A percentile compares a stretch with the other conserved stretches of the same genome.
These are phyloP conservation scores for Axis porcinus DNA, from an alignment of 2,113 vertebrate species.

Conservation along the genomic window DNA sequence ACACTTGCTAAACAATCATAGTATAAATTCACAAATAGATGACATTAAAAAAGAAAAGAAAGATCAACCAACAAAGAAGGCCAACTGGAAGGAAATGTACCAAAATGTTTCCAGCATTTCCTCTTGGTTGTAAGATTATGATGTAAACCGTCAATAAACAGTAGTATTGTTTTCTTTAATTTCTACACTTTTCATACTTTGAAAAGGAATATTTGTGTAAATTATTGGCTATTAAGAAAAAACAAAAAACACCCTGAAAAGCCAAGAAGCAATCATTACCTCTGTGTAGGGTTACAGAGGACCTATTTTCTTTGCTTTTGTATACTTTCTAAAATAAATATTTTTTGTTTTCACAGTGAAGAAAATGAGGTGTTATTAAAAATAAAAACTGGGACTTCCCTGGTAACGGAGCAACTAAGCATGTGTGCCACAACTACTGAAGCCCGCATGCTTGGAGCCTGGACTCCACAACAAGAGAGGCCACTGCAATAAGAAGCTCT, in stretches of 20 bases:
- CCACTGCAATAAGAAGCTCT: background rate
- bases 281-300: background rate
- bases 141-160: background rate
- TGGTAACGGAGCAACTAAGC: background rate
- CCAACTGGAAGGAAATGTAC: no score
- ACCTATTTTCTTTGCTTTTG: background rate
- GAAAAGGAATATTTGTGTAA: background rate
- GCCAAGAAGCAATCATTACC: background rate
- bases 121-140: no score
- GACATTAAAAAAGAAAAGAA: no score
- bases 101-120: no score
- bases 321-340: background rate
- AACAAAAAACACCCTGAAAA: background rate
- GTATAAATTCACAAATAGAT: no score
- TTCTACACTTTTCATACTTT: background rate
- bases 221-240: background rate
- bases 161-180: background rate
- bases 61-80: no score
- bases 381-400: background rate
- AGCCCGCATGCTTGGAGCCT: background rate
- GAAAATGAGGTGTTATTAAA: slow-evolving; percentile 18
- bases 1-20: no score
- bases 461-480: background rate
- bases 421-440: background rate
- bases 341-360: background rate